Percentiles rank a stretch among this genome's conserved stretches.
phyloP scores from a whole-genome alignment of 2,888 invertebrate species.

The Byasa hedistus region DNA sequence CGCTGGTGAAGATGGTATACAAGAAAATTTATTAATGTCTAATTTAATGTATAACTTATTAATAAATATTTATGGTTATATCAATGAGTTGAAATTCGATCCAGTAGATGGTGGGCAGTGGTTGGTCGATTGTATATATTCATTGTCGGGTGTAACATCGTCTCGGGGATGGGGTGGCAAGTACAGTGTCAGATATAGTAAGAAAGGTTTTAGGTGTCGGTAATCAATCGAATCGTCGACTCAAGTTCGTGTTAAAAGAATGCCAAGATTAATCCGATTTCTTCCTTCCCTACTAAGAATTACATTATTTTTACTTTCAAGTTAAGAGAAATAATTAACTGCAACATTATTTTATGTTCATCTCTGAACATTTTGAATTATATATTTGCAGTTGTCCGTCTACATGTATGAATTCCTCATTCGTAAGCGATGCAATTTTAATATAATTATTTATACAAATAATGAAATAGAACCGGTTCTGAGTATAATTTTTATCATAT shows the following conservation, averaged over 20 bases:
- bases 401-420: neutral
- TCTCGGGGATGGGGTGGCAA: conserved; percentile 9
- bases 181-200: conserved; percentile 17
- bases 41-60: neutral
- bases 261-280: conserved; percentile 2
- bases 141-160: conserved; percentile 13
- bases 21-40: too few species aligned
- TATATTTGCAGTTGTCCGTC: too few species aligned
- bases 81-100: neutral
- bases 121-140: neutral
- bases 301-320: neutral
- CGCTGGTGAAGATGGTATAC: too few species aligned
- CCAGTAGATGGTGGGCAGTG: neutral
- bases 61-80: neutral
- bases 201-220: conserved; percentile 11
- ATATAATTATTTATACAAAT: neutral
- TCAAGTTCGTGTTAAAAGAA: conserved; percentile 2
- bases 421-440: neutral
- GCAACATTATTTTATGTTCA: too few species aligned
- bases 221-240: conserved; percentile 10
- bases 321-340: neutral
- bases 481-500: neutral
- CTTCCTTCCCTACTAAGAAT: neutral
- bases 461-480: neutral
- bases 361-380: too few species aligned